Base-by-base conservation (phyloP, 1,140 invertebrate species). In the Aphaenogaster rudis region DNA sequence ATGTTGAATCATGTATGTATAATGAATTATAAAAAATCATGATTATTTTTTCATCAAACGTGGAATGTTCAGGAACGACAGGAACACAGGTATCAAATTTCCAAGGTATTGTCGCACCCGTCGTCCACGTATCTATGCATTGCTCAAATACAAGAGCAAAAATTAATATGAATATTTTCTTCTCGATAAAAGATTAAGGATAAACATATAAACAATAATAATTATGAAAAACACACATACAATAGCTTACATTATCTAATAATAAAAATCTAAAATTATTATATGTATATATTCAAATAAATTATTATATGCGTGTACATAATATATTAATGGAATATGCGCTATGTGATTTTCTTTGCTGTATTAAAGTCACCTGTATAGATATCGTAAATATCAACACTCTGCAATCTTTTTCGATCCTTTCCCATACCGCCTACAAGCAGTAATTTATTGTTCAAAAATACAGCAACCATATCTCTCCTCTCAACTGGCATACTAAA, bases 351-450 rank as follows among this genome's bases (percentile, higher is more conserved):
- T 21, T 21, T 21, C 21, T 21, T 21, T 21, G 54, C 21, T 64
- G 9, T 28, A 6, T 11, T 52, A 36, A 66, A 59, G 57, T 86
- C 59, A 92, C 93, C 90, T 59, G 89, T 90, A 66, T 92, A 71
- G 67, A 94, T 74, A 67, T 94, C 48, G 5, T 92, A 89, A 13
- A 92, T 89, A 61, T 91, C 71, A 21, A 93, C 84, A n/a, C 72
- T 76, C 0, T 9, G 52, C 1, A 91, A 39, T 81, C 93, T 91
- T n/a, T 81, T 8, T 50, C 93, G 86, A 86, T 91, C 79, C n/a
- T 21, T 86, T 59, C 93, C 93, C 11, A 94, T 86, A 45, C 93
- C 93, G 33, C 93, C 93, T 2, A 90, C 80, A 7, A 94, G 39
- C 1, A 91, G 42, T 28, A 94, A 72, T 72, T 90, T 90, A 15